These are phyloP conservation scores for Diogma glabrata DNA, from an alignment of 2,888 invertebrate species.

Conservation along the genomic window DNA sequence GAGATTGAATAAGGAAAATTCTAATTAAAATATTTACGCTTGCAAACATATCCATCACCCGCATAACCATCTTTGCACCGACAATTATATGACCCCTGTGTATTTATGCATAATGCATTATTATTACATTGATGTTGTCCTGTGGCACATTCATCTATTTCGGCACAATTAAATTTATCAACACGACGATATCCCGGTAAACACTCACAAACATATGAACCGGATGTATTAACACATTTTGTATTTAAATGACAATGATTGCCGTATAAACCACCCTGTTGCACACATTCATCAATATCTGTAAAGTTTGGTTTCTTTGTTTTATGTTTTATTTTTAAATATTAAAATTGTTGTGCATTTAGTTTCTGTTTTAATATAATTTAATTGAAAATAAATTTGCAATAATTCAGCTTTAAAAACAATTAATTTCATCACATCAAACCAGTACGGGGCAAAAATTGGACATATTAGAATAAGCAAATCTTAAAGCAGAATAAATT, in stretches of 20 bases:
- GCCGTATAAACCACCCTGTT: conserved; percentile 62
- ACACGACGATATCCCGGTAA: conserved; percentile 62
- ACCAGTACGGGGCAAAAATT: too few species aligned
- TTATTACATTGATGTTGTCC: conserved; percentile 62
- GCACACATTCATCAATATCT: conserved; percentile 81
- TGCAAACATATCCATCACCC: conserved; percentile 68
- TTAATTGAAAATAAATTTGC: too few species aligned
- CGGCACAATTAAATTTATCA: conserved; percentile 69
- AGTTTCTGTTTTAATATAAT: too few species aligned
- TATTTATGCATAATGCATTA: conserved; percentile 69
- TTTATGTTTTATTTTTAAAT: conserved; percentile 5
- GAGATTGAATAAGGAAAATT: not conserved
- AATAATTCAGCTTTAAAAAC: too few species aligned
- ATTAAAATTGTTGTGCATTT: too few species aligned
- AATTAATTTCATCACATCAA: too few species aligned
- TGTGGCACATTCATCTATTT: conserved; percentile 66
- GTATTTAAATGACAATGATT: conserved; percentile 81
- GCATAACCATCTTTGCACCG: conserved; percentile 57
- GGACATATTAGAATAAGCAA: too few species aligned
- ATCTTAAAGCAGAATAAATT: too few species aligned
- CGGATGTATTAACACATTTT: conserved; percentile 68
- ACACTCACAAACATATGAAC: conserved; percentile 77
- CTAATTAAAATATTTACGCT: conserved; percentile 43
- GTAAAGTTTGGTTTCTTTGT: conserved; percentile 17
- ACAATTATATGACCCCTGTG: conserved; percentile 70